Conservation (phyloP, 2,113 vertebrate genomes). For the Tapirus terrestris region DNA sequence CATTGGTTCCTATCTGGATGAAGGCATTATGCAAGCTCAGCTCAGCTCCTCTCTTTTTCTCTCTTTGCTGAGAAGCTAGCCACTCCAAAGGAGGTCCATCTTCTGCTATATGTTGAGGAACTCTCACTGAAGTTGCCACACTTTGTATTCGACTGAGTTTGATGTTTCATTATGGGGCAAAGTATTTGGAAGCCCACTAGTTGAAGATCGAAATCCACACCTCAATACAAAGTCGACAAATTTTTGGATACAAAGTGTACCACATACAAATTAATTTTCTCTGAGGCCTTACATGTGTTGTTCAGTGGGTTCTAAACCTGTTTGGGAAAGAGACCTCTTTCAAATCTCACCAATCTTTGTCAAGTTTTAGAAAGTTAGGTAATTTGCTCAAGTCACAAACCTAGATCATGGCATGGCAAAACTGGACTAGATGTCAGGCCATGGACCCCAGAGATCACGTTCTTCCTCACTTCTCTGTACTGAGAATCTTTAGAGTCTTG, state of each 20-base stretch:
- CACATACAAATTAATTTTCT: background rate
- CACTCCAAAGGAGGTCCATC: background rate
- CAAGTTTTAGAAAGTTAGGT: background rate
- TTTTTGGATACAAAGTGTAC: no score
- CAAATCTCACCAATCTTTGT: background rate
- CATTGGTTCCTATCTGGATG: background rate
- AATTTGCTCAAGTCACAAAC: background rate
- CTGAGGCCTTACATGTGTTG: background rate
- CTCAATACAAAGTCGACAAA: background rate
- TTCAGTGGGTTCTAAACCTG: background rate
- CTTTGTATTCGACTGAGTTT: background rate
- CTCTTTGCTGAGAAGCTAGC: background rate
- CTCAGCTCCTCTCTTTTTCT: background rate
- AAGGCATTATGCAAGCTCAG: background rate
- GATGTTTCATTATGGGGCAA: background rate
- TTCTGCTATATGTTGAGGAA: background rate
- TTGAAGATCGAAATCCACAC: background rate
- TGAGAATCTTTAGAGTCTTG: background rate
- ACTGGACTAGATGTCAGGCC: background rate
- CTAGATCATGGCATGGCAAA: background rate
- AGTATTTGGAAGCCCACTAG: background rate
- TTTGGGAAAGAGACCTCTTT: background rate
- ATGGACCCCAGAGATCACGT: background rate
- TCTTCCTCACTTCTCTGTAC: background rate
- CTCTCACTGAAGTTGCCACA: background rate